These are phyloP conservation scores for Chrosomus eos DNA, from an alignment of 2,797 vertebrate species.

Conservation along the genomic window DNA sequence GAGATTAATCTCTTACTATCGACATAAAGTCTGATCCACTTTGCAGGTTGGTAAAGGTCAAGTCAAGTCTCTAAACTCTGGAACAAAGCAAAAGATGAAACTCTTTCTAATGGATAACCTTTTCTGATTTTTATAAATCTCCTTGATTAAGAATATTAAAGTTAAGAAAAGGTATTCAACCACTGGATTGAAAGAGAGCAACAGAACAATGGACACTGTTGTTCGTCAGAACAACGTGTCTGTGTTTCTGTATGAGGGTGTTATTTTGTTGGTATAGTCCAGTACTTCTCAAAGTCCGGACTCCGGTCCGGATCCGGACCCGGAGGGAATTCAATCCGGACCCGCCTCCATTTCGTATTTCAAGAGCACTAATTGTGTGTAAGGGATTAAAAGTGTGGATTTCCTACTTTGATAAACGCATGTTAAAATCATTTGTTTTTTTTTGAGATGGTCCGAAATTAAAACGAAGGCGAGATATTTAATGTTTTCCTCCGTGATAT, in stretches of 20 bases:
- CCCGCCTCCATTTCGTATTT: too few relatives aligned
- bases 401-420: too few relatives aligned
- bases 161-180: background rate
- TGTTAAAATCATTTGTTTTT: too few relatives aligned
- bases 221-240: background rate
- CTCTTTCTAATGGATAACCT: background rate
- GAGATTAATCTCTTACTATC: background rate
- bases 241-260: background rate
- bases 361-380: too few relatives aligned
- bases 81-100: background rate
- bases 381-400: too few relatives aligned
- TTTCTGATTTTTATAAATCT: background rate
- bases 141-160: background rate
- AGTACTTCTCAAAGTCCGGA: too few relatives aligned
- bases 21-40: background rate
- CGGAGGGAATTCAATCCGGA: too few relatives aligned
- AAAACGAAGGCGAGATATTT: too few relatives aligned
- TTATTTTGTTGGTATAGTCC: background rate
- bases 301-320: too few relatives aligned
- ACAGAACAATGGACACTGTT: background rate
- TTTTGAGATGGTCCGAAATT: too few relatives aligned
- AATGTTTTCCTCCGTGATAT: too few relatives aligned
- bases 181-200: background rate
- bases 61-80: background rate
- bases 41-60: slow-evolving; percentile 1